Conservation (phyloP, 2,113 vertebrate genomes). For the Neoarius graeffei region DNA sequence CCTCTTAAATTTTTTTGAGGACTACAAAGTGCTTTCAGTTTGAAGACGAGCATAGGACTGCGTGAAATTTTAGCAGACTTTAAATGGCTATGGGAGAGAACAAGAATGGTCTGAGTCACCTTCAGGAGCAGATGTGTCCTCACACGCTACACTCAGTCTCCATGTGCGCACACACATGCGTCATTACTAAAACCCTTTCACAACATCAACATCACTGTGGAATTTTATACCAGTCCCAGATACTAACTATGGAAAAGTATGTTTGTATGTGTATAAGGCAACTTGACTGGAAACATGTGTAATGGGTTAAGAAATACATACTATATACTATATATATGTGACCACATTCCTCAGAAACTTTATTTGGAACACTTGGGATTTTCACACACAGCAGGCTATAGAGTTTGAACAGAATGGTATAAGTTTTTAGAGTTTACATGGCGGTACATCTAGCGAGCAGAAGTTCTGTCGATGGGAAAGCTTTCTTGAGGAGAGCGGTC, state of each 20-base stretch:
- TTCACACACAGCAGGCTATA: background rate
- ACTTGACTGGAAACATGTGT: background rate
- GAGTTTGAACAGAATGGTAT: background rate
- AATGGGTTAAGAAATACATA: background rate
- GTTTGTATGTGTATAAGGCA: background rate
- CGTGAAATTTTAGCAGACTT: conserved; percentile 22
- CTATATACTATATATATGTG: background rate
- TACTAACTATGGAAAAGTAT: conserved; percentile 38
- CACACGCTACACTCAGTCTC: conserved; percentile 45
- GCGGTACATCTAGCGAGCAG: background rate
- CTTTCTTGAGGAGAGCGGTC: background rate
- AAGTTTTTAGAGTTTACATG: background rate
- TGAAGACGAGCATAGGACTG: background rate
- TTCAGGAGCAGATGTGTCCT: conserved; percentile 53
- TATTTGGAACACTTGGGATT: background rate
- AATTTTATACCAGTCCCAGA: conserved; percentile 22
- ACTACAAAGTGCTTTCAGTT: conserved; percentile 14
- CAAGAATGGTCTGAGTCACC: conserved; percentile 47
- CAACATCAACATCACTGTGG: conserved; percentile 30
- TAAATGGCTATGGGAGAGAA: conserved; percentile 38
- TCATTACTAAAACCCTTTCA: conserved; percentile 36
- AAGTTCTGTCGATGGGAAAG: background rate
- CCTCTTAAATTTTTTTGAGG: background rate
- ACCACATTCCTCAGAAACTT: background rate
- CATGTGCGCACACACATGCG: conserved; percentile 30